Evolutionary conservation across 2,888 invertebrate genomes (phyloP).

Genomic region (Tillus elongatus): DNA sequence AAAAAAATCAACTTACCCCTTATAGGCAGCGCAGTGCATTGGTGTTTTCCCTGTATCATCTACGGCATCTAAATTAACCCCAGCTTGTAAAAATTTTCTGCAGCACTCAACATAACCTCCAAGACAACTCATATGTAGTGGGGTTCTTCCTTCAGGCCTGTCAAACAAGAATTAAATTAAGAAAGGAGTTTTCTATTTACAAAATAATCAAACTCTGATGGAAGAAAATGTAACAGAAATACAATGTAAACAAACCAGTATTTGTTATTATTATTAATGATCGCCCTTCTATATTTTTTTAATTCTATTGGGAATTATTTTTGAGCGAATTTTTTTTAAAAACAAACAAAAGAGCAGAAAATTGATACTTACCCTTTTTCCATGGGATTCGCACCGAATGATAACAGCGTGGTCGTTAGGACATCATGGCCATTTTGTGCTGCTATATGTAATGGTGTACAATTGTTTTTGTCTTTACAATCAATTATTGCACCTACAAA

Average conservation of each 20-base stretch:
- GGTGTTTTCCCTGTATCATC: constrained; percentile 53
- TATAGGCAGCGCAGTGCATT: constrained; percentile 53
- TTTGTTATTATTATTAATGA: constrained; percentile 2
- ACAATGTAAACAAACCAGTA: constrained; percentile 3
- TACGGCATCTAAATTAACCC: constrained; percentile 47
- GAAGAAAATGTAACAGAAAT: no score
- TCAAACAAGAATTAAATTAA: constrained; percentile 8
- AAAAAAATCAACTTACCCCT: constrained; percentile 36
- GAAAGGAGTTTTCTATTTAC: neutral
- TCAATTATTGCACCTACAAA: constrained; percentile 46
- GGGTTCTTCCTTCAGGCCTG: constrained; percentile 48
- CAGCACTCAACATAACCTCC: constrained; percentile 55
- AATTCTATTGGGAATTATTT: no score
- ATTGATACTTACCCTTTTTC: constrained; percentile 36
- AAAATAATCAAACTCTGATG: neutral
- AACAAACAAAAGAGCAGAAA: constrained; percentile 6
- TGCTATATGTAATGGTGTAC: constrained; percentile 55
- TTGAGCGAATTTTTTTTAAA: no score
- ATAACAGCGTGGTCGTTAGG: constrained; percentile 45
- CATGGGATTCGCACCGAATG: constrained; percentile 43
- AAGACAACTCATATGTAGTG: constrained; percentile 53
- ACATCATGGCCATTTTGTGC: constrained; percentile 53
- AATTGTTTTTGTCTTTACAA: constrained; percentile 49
- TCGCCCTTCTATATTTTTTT: no score
- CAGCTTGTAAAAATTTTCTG: constrained; percentile 46